Base-by-base conservation (phyloP, 2,888 invertebrate species). In the Hololepta plana region DNA sequence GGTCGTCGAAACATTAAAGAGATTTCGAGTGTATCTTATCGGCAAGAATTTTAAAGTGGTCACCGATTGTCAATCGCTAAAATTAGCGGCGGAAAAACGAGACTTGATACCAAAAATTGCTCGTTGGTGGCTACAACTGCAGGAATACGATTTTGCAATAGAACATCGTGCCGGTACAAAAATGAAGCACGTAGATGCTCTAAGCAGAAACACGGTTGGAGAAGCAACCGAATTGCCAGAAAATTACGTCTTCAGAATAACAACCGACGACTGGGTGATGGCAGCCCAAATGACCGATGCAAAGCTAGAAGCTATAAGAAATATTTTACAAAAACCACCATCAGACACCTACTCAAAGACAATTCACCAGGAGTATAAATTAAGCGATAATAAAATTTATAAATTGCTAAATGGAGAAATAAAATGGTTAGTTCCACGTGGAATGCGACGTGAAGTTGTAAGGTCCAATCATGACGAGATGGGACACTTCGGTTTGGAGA, bases 401-500 rank as follows among this genome's bases (percentile, higher is more conserved):
- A 13, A 26, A 9, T 16, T 15, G n/a, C 14, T 15, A 8, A 24
- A 15, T 4, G 11, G 26, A n/a, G 14, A 17, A 16, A 17, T 30
- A 10, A 15, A 17, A 15, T 32, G 32, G 30, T 30, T 38, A 11
- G 33, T 38, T 8, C 35, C 37, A 4, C 29, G 15, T 12, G 20
- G 21, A 4, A 16, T 30, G 19, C 15, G 32, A 16, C 15, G 19
- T 15, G 22, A 26, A 23, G 26, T 35, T 4, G 27, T 32, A 9
- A 20, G 21, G 16, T 12, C 20, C 3, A 8, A 46, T 24, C 53
- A 55, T 26, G 51, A 55, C 24, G 47, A 51, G 8, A 32, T 43
- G 6, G 50, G 51, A 5, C 51, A 56, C 32, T 44, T 51, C 30
- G 47, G 42, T 3, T 12, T 42, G 2, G 44, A 47, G 3, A 49